Evolutionary conservation across 2,113 vertebrate species (phyloP), one percentile per base, ranked within the genome.

Genomic region (Synodontis membranacea): DNA sequence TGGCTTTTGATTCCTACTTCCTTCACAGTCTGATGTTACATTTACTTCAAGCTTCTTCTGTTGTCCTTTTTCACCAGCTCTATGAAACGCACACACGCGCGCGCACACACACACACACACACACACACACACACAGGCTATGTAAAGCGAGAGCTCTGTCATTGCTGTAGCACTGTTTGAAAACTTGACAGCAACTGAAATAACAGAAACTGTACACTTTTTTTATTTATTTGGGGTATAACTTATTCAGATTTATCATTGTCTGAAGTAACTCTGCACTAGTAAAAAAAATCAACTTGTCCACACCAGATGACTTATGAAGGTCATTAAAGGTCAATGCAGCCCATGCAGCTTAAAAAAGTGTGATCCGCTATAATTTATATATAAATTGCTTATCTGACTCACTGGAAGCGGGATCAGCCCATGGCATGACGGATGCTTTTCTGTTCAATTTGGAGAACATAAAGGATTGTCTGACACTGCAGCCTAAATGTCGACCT

Each of bases 1-100:
- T 94, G 94, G 93, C 95, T 96, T 95, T 93, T 91, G 93, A 93
- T 94, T 94, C 94, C 94, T 91, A 91, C 92, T 92, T 92, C 93
- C 91, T 89, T 92, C 86, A 46, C 89, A 83, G 88, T 88, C 94
- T 90, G 93, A 70, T 95, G 88, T 96, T 92, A 96, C 95, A 95
- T 95, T 93, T 95, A 96, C 89, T 89, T 90, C 85, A 72, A 87
- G 82, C 84, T 88, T 19, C 85, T 58, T 88, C 80, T 91, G 90
- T 91, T 89, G 89, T 94, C 91, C 92, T 91, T 91, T 78, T 88
- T 92, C 44, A 84, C 58, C 90, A 90, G 88, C 91, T 92, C 94
- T 96, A 86, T 68, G 62, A 90, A 85, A 83, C 2, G 83, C 42
- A 39, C 48, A 46, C 23, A 60, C 11, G 84, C 48, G 46, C 11